Percentiles rank a stretch among this genome's conserved stretches.
Evolutionary conservation across 2,888 invertebrate genomes (phyloP).

Genomic region (Mayetiola destructor): DNA sequence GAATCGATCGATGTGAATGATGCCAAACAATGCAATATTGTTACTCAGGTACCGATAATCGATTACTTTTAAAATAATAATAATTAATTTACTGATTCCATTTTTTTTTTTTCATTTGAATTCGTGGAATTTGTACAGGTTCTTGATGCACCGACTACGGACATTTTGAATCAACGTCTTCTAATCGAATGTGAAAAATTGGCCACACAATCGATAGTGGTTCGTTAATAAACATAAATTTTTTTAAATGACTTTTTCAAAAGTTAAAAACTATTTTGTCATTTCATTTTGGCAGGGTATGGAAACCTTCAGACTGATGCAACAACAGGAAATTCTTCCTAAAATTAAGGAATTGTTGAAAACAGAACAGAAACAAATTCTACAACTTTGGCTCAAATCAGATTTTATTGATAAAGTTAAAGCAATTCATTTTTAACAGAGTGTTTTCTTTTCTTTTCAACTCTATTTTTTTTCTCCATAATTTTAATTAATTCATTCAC

Average conservation of each 20-base stretch:
- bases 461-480: neutral
- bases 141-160: too few relatives aligned
- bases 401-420: slow-evolving; percentile 31
- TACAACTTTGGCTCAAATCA: slow-evolving; percentile 29
- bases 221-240: neutral
- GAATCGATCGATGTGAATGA: neutral
- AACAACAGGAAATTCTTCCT: slow-evolving; percentile 18
- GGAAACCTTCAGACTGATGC: slow-evolving; percentile 18
- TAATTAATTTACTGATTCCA: too few relatives aligned
- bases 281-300: slow-evolving; percentile 1
- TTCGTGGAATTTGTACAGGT: too few relatives aligned
- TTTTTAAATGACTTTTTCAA: slow-evolving; percentile 19
- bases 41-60: slow-evolving; percentile 5
- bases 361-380: slow-evolving; percentile 29
- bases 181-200: slow-evolving; percentile 1
- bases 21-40: slow-evolving; percentile 2
- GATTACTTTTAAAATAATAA: too few relatives aligned
- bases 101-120: too few relatives aligned
- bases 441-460: neutral
- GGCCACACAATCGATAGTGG: slow-evolving; percentile 1
- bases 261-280: neutral
- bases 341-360: slow-evolving; percentile 25
- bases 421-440: neutral
- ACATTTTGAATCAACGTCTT: slow-evolving; percentile 5
- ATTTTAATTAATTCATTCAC: too few relatives aligned